These are phyloP conservation scores for Drosophila robusta DNA, from an alignment of 2,888 invertebrate genomes.

Conservation along the genomic window DNA sequence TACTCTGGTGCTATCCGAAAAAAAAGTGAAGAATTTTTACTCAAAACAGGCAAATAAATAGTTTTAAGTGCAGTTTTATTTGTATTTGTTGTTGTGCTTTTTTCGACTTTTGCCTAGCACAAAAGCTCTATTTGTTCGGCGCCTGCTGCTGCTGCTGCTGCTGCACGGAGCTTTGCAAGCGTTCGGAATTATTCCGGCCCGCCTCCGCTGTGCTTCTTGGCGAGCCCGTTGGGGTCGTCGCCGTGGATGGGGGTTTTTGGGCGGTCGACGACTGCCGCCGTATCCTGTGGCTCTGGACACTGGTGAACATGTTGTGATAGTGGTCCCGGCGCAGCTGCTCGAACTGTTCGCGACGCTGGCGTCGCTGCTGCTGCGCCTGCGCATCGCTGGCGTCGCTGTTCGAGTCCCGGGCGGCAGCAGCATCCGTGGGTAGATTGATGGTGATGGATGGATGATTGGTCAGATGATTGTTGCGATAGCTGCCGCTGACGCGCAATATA, in stretches of 20 bases:
- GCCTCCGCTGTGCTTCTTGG: not conserved
- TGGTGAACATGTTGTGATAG: slow-evolving; percentile 55
- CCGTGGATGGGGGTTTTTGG: not conserved
- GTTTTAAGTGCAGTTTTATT: not conserved
- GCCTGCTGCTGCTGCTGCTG: not conserved
- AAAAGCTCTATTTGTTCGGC: not conserved
- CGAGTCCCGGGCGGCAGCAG: not conserved
- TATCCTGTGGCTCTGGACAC: not conserved
- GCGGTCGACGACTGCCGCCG: not conserved
- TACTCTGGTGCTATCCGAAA: no score
- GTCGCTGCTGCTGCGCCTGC: slow-evolving; percentile 32
- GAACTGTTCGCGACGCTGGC: slow-evolving; percentile 42
- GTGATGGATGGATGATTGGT: slow-evolving; percentile 41
- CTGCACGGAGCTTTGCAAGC: slow-evolving; percentile 2
- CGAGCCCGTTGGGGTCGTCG: not conserved
- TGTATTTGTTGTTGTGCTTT: no score
- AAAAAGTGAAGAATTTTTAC: not conserved
- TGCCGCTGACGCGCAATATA: slow-evolving; percentile 44
- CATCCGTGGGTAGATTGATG: slow-evolving; percentile 34
- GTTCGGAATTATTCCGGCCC: not conserved
- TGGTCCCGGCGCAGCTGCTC: slow-evolving; percentile 59
- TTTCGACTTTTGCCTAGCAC: not conserved
- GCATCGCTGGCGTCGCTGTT: slow-evolving; percentile 35
- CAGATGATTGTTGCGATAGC: slow-evolving; percentile 26
- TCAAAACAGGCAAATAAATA: not conserved